Evolutionary conservation across 2,797 vertebrate genomes (phyloP), one percentile per base, ranked within the genome.

Genomic region (Arremon brunneinucha): DNA sequence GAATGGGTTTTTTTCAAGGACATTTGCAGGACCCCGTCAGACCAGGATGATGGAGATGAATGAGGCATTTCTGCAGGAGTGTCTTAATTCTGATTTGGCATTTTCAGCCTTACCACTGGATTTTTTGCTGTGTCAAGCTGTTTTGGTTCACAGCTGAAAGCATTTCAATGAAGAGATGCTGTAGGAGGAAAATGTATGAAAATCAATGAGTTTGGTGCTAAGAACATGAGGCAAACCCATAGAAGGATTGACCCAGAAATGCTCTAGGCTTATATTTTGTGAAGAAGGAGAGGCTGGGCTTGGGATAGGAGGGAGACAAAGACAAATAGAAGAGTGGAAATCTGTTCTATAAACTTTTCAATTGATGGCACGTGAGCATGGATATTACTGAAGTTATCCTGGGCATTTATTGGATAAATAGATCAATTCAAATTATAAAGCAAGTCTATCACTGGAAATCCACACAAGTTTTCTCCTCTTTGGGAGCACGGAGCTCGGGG

Each of bases 51-150:
- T 43, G 27, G 21, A 93, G 49, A 80, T 2, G 3, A 81, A 84
- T 46, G 39, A 64, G 26, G 20, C 9, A 15, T 86, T 93, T 78
- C 60, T 91, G 41, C 56, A 70, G 67, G 59, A 83, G 7, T 43
- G 5, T 87, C 52, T 63, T 74, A 46, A 46, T 72, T 82, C 37
- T 94, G 37, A 9, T 86, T 55, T 76, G 52, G 37, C 57, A 43
- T 84, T 94, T 94, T 78, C 60, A 80, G 81, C 26, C 41, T 68
- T 71, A 59, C 32, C 67, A 27, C 17, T 84, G 70, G 9, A 24
- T 90, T 96, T 96, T 94, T 79, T 82, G 80, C 91, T 94, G 64
- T 89, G 80, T 94, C 85, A 84, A 84, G 74, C 55, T 86, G 44
- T 69, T 96, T 93, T 64, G 47, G 37, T 87, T 95, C 74, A 72